Evolutionary conservation across 2,113 vertebrate genomes (phyloP).

Genomic region (Upupa epops): DNA sequence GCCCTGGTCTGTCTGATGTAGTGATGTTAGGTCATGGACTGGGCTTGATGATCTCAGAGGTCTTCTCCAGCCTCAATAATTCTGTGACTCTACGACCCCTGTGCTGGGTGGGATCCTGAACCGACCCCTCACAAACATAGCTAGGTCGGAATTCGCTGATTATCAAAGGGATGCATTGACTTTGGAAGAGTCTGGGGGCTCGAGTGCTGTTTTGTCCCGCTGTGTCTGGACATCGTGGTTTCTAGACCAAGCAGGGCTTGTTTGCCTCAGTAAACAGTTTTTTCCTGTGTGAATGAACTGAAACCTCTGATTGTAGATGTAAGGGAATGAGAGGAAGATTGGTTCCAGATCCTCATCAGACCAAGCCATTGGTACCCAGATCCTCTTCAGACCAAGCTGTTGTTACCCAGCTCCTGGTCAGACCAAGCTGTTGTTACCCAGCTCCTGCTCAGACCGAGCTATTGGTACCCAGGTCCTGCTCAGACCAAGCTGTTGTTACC

Average conservation of each 20-base stretch:
- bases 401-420: too few relatives aligned
- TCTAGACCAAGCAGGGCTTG: background rate
- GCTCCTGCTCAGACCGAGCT: too few relatives aligned
- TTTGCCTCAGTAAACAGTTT: background rate
- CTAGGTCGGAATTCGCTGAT: background rate
- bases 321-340: background rate
- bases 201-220: background rate
- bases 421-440: too few relatives aligned
- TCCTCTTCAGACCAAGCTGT: too few relatives aligned
- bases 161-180: background rate
- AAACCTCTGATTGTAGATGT: background rate
- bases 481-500: too few relatives aligned
- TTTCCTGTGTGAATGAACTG: background rate
- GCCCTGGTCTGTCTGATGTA: too few relatives aligned
- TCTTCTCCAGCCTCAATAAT: background rate
- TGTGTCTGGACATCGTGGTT: background rate
- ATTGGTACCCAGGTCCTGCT: too few relatives aligned
- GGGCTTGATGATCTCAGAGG: too few relatives aligned
- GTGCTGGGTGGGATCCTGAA: background rate
- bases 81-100: too few relatives aligned
- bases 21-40: too few relatives aligned
- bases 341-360: background rate
- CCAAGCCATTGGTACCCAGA: background rate
- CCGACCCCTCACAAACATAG: accelerated
- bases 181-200: background rate